Evolutionary conservation across 2,797 vertebrate species (phyloP).

Genomic region (Hozukius guyotensis): DNA sequence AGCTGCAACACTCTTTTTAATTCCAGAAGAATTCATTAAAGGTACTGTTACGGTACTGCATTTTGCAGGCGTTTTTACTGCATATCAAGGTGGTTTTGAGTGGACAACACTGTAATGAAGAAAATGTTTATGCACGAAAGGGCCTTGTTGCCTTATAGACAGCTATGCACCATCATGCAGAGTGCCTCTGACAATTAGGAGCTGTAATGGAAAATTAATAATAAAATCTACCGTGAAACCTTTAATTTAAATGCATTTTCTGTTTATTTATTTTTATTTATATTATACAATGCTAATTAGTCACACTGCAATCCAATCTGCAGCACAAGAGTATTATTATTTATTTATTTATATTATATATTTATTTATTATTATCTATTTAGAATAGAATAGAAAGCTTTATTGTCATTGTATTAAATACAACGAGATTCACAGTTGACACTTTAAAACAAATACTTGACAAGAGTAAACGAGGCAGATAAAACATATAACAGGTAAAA

Average conservation of each 20-base stretch:
- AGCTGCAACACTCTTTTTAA: conserved; percentile 69
- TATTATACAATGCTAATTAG: not conserved
- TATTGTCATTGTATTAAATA: too few relatives aligned
- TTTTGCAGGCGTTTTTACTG: conserved; percentile 69
- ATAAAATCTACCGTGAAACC: conserved; percentile 67
- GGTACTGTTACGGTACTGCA: conserved; percentile 48
- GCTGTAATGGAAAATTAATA: conserved; percentile 61
- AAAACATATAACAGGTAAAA: too few relatives aligned
- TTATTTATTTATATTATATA: too few relatives aligned
- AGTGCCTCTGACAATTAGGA: conserved; percentile 77
- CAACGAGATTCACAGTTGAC: too few relatives aligned
- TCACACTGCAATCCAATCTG: not conserved
- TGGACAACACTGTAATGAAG: conserved; percentile 68
- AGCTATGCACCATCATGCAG: conserved; percentile 77
- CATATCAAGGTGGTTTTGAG: conserved; percentile 63
- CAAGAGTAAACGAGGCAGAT: too few relatives aligned
- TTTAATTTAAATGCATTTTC: not conserved
- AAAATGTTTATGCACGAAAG: conserved; percentile 75
- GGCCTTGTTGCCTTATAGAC: conserved; percentile 69
- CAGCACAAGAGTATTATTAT: not conserved
- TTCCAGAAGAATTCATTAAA: conserved; percentile 52
- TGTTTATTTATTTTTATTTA: not conserved
- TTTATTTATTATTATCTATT: too few relatives aligned
- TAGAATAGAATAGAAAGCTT: too few relatives aligned
- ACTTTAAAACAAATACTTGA: too few relatives aligned